Conservation (phyloP, 2,888 invertebrate genomes). For the Idaea straminata region DNA sequence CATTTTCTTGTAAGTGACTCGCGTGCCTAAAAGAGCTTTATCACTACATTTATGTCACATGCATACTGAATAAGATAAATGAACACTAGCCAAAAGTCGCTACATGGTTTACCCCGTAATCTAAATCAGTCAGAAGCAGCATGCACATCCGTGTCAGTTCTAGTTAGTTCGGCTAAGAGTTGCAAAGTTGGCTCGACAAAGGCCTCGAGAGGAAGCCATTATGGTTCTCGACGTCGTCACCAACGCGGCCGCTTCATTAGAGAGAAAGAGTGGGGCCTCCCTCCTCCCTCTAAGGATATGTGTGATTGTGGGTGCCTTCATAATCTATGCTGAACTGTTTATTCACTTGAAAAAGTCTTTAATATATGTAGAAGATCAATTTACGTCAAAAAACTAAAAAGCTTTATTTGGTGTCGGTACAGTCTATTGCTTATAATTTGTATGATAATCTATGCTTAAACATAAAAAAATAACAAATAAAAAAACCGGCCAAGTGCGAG, state of each 20-base stretch:
- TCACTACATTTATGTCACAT: not conserved
- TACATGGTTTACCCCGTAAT: slow-evolving; percentile 7
- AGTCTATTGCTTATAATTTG: no score
- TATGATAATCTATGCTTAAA: no score
- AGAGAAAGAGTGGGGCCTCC: slow-evolving; percentile 44
- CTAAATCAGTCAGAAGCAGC: slow-evolving; percentile 27
- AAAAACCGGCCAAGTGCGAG: no score
- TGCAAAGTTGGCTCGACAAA: slow-evolving; percentile 71
- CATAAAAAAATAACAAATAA: no score
- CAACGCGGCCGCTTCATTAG: slow-evolving; percentile 70
- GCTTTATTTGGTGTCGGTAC: no score
- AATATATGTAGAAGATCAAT: not conserved
- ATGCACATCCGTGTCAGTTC: slow-evolving; percentile 52
- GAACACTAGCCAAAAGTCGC: not conserved
- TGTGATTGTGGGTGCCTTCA: slow-evolving; percentile 11
- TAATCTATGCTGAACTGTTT: not conserved
- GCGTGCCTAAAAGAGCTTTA: not conserved
- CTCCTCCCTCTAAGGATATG: slow-evolving; percentile 14
- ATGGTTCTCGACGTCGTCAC: slow-evolving; percentile 64
- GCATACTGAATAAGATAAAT: not conserved
- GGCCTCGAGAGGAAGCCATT: slow-evolving; percentile 75
- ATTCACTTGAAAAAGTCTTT: not conserved
- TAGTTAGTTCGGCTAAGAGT: slow-evolving; percentile 60
- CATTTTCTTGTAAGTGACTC: no score
- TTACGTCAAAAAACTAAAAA: not conserved